phyloP scores from a whole-genome alignment of 2,113 vertebrate genomes.

The Sialia sialis region DNA sequence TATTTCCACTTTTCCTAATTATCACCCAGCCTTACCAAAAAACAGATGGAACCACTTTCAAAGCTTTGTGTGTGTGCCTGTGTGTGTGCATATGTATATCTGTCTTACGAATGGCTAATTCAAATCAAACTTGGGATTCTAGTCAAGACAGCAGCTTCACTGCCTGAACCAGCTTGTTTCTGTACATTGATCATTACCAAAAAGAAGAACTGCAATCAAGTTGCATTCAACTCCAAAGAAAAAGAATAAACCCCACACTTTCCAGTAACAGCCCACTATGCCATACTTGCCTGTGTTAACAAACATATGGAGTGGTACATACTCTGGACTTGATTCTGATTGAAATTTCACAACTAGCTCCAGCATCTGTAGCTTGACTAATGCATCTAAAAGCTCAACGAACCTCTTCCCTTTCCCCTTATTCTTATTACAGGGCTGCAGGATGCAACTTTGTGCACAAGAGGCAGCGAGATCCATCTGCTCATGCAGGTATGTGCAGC shows the following conservation, averaged over 20 bases:
- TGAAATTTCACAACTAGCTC: neutral
- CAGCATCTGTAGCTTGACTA: neutral
- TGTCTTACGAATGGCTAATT: slow-evolving; percentile 66
- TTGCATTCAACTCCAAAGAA: slow-evolving; percentile 3
- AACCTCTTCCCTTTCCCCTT: neutral
- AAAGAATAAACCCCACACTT: neutral
- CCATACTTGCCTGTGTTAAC: neutral
- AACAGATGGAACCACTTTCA: slow-evolving; percentile 66
- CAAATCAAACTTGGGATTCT: slow-evolving; percentile 62
- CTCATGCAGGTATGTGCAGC: neutral
- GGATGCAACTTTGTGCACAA: neutral
- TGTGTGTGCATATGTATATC: neutral
- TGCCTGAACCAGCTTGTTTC: slow-evolving; percentile 59
- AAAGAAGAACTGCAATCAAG: slow-evolving; percentile 1
- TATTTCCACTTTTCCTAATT: slow-evolving; percentile 66
- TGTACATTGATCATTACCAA: neutral
- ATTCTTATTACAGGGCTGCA: neutral
- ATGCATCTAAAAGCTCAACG: neutral
- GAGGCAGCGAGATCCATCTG: neutral
- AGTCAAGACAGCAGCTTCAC: slow-evolving; percentile 67
- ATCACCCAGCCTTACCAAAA: slow-evolving; percentile 65
- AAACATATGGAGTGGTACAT: neutral
- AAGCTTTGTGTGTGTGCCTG: neutral
- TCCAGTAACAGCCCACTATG: neutral
- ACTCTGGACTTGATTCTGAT: neutral